Percentiles rank a stretch among this genome's conserved stretches.
Evolutionary conservation across 2,888 invertebrate species (phyloP).

Genomic region (Metopia argyrocephala): DNA sequence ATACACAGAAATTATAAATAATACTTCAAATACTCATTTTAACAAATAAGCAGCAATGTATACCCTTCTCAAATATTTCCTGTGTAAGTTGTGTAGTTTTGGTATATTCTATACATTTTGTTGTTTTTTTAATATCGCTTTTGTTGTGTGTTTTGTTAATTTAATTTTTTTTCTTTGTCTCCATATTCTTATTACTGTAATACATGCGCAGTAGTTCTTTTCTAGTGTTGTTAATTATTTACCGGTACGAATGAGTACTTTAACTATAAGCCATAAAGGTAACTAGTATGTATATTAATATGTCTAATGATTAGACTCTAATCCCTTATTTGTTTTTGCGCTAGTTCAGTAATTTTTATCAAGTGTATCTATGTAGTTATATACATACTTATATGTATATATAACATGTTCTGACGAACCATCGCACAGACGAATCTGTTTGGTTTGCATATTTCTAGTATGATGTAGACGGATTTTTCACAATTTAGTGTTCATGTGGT

Average conservation of each 20-base stretch:
- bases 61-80: not conserved
- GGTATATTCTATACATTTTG: slow-evolving; percentile 12
- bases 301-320: too few species aligned
- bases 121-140: not conserved
- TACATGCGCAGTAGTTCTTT: slow-evolving; percentile 41
- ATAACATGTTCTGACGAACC: too few species aligned
- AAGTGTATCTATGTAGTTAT: too few species aligned
- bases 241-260: slow-evolving; percentile 19
- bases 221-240: slow-evolving; percentile 11
- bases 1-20: not conserved
- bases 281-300: not conserved
- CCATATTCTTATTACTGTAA: slow-evolving; percentile 11
- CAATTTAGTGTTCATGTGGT: too few species aligned
- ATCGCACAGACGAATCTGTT: too few species aligned
- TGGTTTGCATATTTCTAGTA: too few species aligned
- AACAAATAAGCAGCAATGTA: not conserved
- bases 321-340: too few species aligned
- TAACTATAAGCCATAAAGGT: not conserved
- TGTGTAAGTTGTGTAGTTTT: slow-evolving; percentile 23
- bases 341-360: too few species aligned
- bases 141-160: slow-evolving; percentile 5
- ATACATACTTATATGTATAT: too few species aligned
- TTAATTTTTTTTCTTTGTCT: slow-evolving; percentile 18
- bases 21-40: not conserved
- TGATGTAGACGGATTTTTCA: too few species aligned